phyloP scores from a whole-genome alignment of 2,797 vertebrate species.

The Fratercula arctica region DNA sequence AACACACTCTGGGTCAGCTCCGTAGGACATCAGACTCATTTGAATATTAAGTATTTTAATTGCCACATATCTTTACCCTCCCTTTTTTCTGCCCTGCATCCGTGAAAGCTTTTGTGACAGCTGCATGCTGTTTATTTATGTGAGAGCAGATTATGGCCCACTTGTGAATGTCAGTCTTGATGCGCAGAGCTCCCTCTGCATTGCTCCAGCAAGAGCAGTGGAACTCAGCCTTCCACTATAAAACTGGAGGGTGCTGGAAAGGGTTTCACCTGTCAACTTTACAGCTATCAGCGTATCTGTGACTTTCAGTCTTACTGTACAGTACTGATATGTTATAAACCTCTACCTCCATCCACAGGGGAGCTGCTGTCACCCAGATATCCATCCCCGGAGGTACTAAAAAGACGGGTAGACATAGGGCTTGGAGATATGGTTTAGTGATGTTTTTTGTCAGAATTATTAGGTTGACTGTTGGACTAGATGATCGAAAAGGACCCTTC shows the following conservation, averaged over 20 bases:
- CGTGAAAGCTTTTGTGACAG: conserved; percentile 10
- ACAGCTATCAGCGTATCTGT: background rate
- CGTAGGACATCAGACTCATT: background rate
- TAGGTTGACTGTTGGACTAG: too few species aligned
- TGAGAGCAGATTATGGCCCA: background rate
- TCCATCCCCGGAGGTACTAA: too few species aligned
- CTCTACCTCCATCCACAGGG: background rate
- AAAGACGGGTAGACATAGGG: too few species aligned
- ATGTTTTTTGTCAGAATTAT: too few species aligned
- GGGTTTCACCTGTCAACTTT: background rate
- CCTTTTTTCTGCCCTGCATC: background rate
- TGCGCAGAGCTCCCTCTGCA: background rate
- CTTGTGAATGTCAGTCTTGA: background rate
- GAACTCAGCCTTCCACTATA: background rate
- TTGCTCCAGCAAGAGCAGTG: background rate
- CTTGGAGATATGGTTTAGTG: too few species aligned
- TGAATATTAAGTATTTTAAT: conserved; percentile 54
- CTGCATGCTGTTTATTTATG: conserved; percentile 10
- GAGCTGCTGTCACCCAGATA: background rate
- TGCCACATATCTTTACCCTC: background rate
- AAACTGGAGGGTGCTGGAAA: background rate
- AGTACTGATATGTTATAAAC: background rate
- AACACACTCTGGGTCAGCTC: background rate
- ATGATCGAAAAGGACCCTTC: too few species aligned
- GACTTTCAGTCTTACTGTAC: background rate